A percentile compares a stretch with the other conserved stretches of the same genome.
Evolutionary conservation across 2,888 invertebrate species (phyloP).

Genomic region (Scaptomyza polygonia): DNA sequence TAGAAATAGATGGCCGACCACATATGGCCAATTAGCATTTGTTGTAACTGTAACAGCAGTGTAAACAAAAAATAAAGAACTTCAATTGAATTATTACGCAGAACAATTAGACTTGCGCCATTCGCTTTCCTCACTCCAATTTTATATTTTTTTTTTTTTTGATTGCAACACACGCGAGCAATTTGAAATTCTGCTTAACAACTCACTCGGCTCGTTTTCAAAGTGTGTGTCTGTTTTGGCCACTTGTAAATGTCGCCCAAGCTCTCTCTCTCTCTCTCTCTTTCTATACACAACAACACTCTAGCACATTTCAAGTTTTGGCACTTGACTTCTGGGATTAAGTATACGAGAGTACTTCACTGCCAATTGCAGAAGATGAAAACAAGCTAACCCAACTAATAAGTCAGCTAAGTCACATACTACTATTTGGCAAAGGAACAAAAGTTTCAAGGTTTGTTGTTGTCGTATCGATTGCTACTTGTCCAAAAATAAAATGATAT

Average conservation of each 20-base stretch:
- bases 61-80: conserved; percentile 28
- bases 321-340: conserved; percentile 2
- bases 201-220: conserved; percentile 18
- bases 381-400: background rate
- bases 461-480: conserved; percentile 35
- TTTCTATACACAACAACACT: too few relatives aligned
- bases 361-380: conserved; percentile 36
- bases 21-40: conserved; percentile 52
- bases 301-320: conserved; percentile 29
- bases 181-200: conserved; percentile 51
- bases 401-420: conserved; percentile 4
- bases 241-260: conserved; percentile 51
- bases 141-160: background rate
- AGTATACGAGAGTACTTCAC: conserved; percentile 7
- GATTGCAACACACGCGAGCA: conserved; percentile 27
- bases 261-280: too few relatives aligned
- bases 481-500: conserved; percentile 29
- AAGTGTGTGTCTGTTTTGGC: too few relatives aligned
- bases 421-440: conserved; percentile 32
- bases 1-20: background rate
- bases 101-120: conserved; percentile 65
- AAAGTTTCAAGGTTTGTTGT: conserved; percentile 50
- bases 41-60: conserved; percentile 45
- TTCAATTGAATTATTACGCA: conserved; percentile 49
- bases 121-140: conserved; percentile 9